A percentile compares a stretch with the other conserved stretches of the same genome.
Conservation (phyloP, 2,888 invertebrate species). For the Graphium colonna region DNA sequence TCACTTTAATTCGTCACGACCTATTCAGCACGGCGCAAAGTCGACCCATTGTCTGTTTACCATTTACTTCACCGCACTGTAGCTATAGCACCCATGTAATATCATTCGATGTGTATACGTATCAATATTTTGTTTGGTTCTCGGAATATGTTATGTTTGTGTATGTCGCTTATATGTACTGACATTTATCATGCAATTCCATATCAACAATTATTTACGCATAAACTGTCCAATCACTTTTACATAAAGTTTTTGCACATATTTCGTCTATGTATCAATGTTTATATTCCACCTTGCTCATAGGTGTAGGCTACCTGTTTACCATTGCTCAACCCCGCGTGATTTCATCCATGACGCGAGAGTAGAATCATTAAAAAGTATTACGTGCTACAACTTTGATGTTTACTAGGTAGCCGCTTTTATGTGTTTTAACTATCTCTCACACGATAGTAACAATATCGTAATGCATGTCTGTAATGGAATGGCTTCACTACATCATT, state of each 20-base stretch:
- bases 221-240: slow-evolving; percentile 15
- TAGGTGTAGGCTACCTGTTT: slow-evolving; percentile 8
- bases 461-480: slow-evolving; percentile 76
- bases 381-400: slow-evolving; percentile 11
- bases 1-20: slow-evolving; percentile 31
- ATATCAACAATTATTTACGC: slow-evolving; percentile 11
- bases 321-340: slow-evolving; percentile 5
- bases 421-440: slow-evolving; percentile 35
- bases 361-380: slow-evolving; percentile 14
- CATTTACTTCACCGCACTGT: slow-evolving; percentile 39
- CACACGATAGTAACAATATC: slow-evolving; percentile 38
- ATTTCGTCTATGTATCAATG: not conserved
- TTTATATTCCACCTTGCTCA: not conserved
- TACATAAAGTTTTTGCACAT: slow-evolving; percentile 11
- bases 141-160: slow-evolving; percentile 17
- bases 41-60: slow-evolving; percentile 71
- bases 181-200: slow-evolving; percentile 33
- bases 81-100: slow-evolving; percentile 33
- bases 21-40: slow-evolving; percentile 63
- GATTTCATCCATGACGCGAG: slow-evolving; percentile 14
- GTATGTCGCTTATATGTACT: slow-evolving; percentile 39
- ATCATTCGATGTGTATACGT: slow-evolving; percentile 33
- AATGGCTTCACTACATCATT: slow-evolving; percentile 81
- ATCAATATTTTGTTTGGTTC: slow-evolving; percentile 20
- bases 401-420: slow-evolving; percentile 20